Base-by-base conservation (phyloP, 2,888 invertebrate genomes). In the Theretra japonica region DNA sequence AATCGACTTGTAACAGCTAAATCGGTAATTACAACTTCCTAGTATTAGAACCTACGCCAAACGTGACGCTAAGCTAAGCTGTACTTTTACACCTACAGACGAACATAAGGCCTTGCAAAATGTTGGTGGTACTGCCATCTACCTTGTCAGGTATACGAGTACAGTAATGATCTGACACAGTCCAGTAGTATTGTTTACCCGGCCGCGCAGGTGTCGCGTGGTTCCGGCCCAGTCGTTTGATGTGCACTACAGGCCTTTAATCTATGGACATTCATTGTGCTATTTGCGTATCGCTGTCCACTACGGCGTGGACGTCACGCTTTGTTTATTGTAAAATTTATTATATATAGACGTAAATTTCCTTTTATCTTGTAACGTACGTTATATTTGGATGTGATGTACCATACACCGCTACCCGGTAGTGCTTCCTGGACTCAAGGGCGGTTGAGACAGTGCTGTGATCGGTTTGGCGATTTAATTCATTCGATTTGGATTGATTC, bases 151-250 rank as follows among this genome's bases (percentile, higher is more conserved):
- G 1, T 33, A 33, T 33, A n/a, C n/a, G n/a, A n/a, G n/a, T n/a
- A 28, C 28, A 6, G 33, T 33, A 0, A 33, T 33, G 33, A 33
- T 1, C 7, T 28, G 2, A 33, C 17, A 50, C 4, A 50, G 17
- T 17, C 2, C 19, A 53, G 5, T 30, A 17, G 58, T 69, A 73
- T 8, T 75, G 73, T 77, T 77, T 77, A 77, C 73, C 33, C 11
- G 41, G 19, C 60, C 72, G 65, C 21, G 73, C 88, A 88, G 85
- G 83, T 88, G 87, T 86, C 85, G 78, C 76, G 77, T 75, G 81
- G 87, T 85, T 87, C 88, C 86, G 86, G 83, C 78, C 80, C 72
- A 72, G 72, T 68, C 76, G 80, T 82, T 82, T 82, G 80, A 82
- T 78, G 76, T 83, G 80, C 82, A 74, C 77, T 77, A 74, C 75